Percentiles rank a stretch among this genome's conserved stretches.
phyloP scores from a whole-genome alignment of 2,113 vertebrate genomes.

The Xenopus borealis region DNA sequence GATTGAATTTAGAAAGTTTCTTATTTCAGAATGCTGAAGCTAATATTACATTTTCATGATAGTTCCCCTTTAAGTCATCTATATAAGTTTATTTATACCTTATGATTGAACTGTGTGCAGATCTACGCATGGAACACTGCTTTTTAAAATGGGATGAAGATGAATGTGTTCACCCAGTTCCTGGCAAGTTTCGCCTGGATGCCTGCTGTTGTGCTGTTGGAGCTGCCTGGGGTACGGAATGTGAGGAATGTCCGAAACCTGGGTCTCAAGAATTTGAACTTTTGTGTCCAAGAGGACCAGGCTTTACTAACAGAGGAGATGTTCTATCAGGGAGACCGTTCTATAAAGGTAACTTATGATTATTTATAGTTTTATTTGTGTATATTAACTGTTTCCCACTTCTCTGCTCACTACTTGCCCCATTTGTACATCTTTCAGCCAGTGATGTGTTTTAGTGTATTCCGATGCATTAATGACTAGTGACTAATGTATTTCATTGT shows the following conservation, averaged over 20 bases:
- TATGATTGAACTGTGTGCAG: constrained; percentile 45
- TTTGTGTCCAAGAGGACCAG: constrained; percentile 69
- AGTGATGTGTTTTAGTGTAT: too few species aligned
- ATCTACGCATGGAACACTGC: constrained; percentile 69
- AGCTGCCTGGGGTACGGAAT: constrained; percentile 67
- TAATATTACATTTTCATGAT: too few species aligned
- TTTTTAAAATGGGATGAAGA: constrained; percentile 71
- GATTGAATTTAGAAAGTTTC: too few species aligned
- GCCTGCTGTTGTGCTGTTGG: constrained; percentile 73
- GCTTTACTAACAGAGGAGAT: constrained; percentile 68
- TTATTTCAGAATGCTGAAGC: too few species aligned
- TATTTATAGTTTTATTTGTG: not conserved
- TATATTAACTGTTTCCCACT: not conserved
- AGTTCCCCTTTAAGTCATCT: too few species aligned
- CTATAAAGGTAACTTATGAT: constrained; percentile 67
- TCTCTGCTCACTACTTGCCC: not conserved
- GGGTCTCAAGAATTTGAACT: constrained; percentile 55
- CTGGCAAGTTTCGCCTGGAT: constrained; percentile 66
- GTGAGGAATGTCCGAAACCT: constrained; percentile 63
- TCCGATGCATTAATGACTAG: too few species aligned
- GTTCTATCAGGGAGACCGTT: constrained; percentile 65
- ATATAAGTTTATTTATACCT: too few species aligned
- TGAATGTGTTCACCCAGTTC: constrained; percentile 56
- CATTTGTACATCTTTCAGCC: too few species aligned
- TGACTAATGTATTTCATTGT: too few species aligned